Evolutionary conservation across 2,113 vertebrate species (phyloP), one percentile per base, ranked within the genome.

Genomic region (Maccullochella peelii): DNA sequence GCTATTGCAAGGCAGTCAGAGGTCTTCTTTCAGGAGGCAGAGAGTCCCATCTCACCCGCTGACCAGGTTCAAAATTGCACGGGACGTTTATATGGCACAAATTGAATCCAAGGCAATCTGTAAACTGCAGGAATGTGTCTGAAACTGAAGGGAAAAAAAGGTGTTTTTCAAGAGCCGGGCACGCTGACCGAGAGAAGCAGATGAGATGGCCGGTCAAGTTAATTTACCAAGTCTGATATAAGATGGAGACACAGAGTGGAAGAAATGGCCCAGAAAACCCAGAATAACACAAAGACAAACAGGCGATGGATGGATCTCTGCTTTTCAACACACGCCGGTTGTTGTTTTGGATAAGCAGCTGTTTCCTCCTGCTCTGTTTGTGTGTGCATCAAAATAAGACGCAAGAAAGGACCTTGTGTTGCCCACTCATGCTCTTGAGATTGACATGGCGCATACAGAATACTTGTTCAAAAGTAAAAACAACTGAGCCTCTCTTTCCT

Each of bases 31-130:
- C 77, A 85, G 86, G 62, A 67, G 84, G 42, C 58, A 65, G 47
- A 67, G 75, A 84, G 82, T 36, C 91, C 74, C 90, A 91, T 94
- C 88, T 94, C 75, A 54, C 57, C 62, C 21, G 16, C 79, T 87
- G 90, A 93, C 94, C 89, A 83, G 87, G 55, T 85, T 61, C 76
- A 85, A 82, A 92, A 91, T 90, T 81, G 89, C 81, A 77, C 21
- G 25, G 83, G 76, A 86, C 88, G 82, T 93, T 90, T 91, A 84
- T 84, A 86, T 68, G 90, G 85, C 83, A 88, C 92, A 95, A 94
- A 96, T 95, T 94, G 93, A 95, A 95, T 95, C 82, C 83, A 25
- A 78, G 82, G 85, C 91, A 91, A 93, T 94, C 93, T 95, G 90
- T 93, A 89, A 93, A 93, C 90, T 11, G 77, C 74, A 67, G 90